Evolutionary conservation across 2,888 invertebrate species (phyloP).

Genomic region (Ethmia dodecea): DNA sequence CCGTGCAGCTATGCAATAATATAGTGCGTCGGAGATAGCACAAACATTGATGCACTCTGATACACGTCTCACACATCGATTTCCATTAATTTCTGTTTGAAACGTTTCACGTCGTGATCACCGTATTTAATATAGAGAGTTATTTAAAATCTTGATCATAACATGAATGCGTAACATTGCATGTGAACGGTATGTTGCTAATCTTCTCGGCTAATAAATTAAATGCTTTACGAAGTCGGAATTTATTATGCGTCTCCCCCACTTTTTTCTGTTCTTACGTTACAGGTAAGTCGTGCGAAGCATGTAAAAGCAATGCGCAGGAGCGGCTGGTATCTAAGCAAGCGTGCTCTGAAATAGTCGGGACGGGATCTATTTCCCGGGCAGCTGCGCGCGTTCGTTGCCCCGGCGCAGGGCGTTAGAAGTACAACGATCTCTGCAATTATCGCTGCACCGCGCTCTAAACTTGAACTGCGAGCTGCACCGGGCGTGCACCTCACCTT

Average conservation of each 20-base stretch:
- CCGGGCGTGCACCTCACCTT: conserved; percentile 64
- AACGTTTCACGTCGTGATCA: too few species aligned
- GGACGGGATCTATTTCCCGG: conserved; percentile 74
- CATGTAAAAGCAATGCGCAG: conserved; percentile 36
- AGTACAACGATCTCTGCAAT: conserved; percentile 72
- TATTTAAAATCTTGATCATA: too few species aligned
- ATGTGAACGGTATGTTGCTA: too few species aligned
- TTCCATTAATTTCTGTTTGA: too few species aligned
- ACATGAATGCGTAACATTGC: too few species aligned
- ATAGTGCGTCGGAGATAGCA: conserved; percentile 4
- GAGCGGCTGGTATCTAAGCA: conserved; percentile 52
- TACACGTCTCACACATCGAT: too few species aligned
- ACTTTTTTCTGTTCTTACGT: conserved; percentile 24
- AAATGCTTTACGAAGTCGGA: too few species aligned
- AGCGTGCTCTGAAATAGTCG: conserved; percentile 71
- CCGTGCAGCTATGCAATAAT: conserved; percentile 24
- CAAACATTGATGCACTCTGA: too few species aligned
- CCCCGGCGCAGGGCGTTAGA: conserved; percentile 70
- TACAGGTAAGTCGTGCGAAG: conserved; percentile 53
- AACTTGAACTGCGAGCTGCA: conserved; percentile 68
- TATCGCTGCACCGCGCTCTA: conserved; percentile 53
- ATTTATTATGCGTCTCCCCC: too few species aligned
- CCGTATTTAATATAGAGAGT: too few species aligned
- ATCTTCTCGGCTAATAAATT: too few species aligned
- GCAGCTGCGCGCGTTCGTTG: conserved; percentile 74